phyloP scores from a whole-genome alignment of 2,113 vertebrate genomes.

The Murina feae region DNA sequence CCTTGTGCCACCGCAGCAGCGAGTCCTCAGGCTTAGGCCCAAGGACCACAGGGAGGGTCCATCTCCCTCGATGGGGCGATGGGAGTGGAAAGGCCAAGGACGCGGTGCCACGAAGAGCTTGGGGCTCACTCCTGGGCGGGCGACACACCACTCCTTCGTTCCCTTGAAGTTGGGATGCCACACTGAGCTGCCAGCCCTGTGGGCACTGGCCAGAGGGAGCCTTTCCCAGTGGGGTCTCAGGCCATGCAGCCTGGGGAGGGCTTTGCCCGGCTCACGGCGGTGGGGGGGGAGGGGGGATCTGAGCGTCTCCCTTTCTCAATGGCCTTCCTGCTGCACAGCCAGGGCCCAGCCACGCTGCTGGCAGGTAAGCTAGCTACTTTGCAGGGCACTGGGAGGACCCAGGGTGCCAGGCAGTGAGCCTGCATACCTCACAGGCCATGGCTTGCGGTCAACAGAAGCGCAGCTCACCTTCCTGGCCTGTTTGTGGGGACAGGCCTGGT shows the following conservation, averaged over 20 bases:
- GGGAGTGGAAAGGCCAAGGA: neutral
- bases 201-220: neutral
- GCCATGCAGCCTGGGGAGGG: neutral
- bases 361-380: too few species aligned
- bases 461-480: neutral
- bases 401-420: neutral
- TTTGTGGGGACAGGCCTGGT: neutral
- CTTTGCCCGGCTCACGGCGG: too few species aligned
- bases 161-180: neutral
- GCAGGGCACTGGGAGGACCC: neutral
- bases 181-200: neutral
- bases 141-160: neutral
- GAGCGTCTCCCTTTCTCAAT: neutral
- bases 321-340: neutral
- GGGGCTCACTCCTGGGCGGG: neutral
- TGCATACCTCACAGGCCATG: rapidly evolving
- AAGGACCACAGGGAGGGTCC: neutral
- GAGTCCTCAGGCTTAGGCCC: neutral
- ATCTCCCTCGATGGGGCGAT: too few species aligned
- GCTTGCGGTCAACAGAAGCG: neutral
- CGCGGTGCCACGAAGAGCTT: neutral
- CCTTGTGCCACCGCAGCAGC: neutral
- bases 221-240: neutral
- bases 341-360: neutral
- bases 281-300: neutral